Evolutionary conservation across 2,113 vertebrate species (phyloP).

Genomic region (Erythrocebus patas): DNA sequence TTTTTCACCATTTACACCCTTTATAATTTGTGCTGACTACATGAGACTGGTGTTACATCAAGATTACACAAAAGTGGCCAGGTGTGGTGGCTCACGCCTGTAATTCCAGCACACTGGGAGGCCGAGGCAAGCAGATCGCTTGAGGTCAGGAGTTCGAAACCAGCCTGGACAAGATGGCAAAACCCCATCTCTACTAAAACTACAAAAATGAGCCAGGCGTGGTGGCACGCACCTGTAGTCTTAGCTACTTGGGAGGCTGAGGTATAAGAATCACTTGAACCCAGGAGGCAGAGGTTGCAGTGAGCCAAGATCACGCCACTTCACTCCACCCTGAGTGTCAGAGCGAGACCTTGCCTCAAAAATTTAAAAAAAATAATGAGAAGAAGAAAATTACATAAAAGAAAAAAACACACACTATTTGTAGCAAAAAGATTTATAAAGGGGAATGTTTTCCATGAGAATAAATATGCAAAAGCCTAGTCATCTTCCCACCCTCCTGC

Average conservation of each 20-base stretch:
- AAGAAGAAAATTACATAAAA: background rate
- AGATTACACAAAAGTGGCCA: background rate
- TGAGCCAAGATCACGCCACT: background rate
- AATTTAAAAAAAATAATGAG: background rate
- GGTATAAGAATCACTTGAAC: background rate
- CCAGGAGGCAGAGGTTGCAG: background rate
- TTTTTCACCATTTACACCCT: background rate
- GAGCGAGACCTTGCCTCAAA: background rate
- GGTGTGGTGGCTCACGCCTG: background rate
- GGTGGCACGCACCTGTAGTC: background rate
- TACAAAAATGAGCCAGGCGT: background rate
- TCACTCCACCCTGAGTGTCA: background rate
- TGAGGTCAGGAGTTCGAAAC: background rate
- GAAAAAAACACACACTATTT: background rate
- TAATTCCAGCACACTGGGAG: background rate
- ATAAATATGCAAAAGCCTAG: background rate
- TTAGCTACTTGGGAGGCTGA: background rate
- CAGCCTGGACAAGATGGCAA: no score
- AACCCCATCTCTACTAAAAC: no score
- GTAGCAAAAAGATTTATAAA: background rate
- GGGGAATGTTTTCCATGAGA: background rate
- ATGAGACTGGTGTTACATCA: background rate
- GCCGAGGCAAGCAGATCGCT: background rate
- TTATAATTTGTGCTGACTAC: background rate
- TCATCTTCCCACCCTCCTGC: background rate